These are phyloP conservation scores for Ophioninae sp. DNA, from an alignment of 2,888 invertebrate genomes.

Conservation along the genomic window DNA sequence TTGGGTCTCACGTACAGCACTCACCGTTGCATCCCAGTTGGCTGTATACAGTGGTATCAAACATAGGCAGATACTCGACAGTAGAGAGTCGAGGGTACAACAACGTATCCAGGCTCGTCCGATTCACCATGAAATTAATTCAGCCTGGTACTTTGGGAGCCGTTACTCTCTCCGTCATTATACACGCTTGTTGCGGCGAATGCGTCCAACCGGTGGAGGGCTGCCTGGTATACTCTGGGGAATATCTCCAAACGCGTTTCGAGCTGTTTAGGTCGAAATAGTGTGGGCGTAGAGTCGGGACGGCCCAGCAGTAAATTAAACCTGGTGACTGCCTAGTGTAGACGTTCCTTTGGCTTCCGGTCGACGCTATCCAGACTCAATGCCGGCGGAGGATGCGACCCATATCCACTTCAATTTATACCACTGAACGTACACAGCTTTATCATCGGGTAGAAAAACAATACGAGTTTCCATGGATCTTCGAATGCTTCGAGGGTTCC, in stretches of 20 bases:
- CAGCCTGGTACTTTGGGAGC: conserved; percentile 61
- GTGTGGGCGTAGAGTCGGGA: conserved; percentile 45
- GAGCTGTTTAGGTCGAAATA: conserved; percentile 64
- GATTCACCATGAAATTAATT: conserved; percentile 63
- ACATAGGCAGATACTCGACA: conserved; percentile 15
- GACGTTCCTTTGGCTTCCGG: conserved; percentile 61
- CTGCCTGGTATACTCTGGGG: conserved; percentile 22
- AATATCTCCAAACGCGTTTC: conserved; percentile 63
- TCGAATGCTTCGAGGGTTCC: conserved; percentile 3
- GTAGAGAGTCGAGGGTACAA: conserved; percentile 40
- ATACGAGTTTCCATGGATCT: not conserved
- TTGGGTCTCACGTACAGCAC: conserved; percentile 34
- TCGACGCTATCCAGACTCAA: conserved; percentile 56
- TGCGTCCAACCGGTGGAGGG: conserved; percentile 42
- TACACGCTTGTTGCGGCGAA: conserved; percentile 51
- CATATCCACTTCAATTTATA: conserved; percentile 27
- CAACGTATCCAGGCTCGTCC: conserved; percentile 50
- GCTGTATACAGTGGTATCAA: not conserved
- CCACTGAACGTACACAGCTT: not conserved
- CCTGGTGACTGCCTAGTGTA: conserved; percentile 57
- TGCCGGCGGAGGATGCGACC: conserved; percentile 40
- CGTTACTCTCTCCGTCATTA: conserved; percentile 62
- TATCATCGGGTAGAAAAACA: not conserved
- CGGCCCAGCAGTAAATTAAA: conserved; percentile 65
- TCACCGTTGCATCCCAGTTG: conserved; percentile 13